Conservation (phyloP, 2,113 vertebrate species). For the Butastur rufipennis region DNA sequence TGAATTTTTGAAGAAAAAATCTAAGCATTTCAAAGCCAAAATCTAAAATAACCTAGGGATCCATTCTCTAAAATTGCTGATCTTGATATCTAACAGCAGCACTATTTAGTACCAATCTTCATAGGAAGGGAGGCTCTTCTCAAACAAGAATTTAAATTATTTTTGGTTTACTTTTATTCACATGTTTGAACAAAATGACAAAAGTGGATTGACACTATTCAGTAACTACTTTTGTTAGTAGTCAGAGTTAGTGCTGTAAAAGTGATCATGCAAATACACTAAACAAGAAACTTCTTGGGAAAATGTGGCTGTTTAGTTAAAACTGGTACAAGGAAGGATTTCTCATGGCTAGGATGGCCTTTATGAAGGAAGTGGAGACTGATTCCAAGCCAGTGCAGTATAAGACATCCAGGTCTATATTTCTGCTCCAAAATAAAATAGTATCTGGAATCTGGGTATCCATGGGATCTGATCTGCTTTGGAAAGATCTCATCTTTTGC, state of each 20-base stretch:
- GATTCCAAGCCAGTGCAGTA: not conserved
- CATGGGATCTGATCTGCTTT: not conserved
- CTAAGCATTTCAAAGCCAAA: not conserved
- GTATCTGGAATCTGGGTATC: not conserved
- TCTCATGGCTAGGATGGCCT: not conserved
- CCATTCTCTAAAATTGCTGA: not conserved
- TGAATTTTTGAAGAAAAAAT: not conserved
- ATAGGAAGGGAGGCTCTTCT: not conserved
- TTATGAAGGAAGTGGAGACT: not conserved
- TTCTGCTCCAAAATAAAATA: not conserved
- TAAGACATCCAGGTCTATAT: not conserved
- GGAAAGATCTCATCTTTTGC: not conserved
- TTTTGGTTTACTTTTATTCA: not conserved
- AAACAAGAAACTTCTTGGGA: not conserved
- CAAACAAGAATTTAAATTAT: not conserved
- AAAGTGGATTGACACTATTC: not conserved
- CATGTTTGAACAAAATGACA: not conserved
- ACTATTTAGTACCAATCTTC: not conserved
- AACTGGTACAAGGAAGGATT: not conserved
- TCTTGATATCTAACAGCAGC: not conserved
- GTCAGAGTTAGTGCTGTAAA: not conserved
- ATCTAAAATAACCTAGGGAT: not conserved
- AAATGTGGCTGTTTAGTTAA: not conserved
- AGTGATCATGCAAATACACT: not conserved
- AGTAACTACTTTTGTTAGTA: not conserved